These are phyloP conservation scores for Spongilla lacustris DNA, from an alignment of 37 sponge, comb jelly and placozoan species.

Conservation along the genomic window DNA sequence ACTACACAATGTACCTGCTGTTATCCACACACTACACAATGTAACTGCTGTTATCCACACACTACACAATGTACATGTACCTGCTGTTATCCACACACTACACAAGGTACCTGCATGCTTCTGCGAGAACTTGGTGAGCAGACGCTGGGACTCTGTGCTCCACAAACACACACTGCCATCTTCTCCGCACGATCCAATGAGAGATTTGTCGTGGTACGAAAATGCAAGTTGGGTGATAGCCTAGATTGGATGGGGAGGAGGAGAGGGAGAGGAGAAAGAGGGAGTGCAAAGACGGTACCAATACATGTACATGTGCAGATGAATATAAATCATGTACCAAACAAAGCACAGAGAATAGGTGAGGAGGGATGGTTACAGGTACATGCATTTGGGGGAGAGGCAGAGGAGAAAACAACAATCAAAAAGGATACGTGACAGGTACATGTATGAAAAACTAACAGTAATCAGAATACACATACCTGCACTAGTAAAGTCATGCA, in stretches of 20 bases:
- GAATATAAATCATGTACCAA: too few species aligned
- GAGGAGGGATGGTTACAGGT: too few species aligned
- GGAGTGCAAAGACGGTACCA: not conserved
- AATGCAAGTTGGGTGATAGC: constrained; percentile 33
- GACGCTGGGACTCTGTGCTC: constrained; percentile 80
- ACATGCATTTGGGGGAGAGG: too few species aligned
- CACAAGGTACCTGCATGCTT: constrained; percentile 33
- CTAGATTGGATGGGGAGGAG: not conserved
- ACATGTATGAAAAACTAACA: too few species aligned
- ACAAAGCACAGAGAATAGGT: too few species aligned
- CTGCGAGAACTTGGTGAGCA: constrained; percentile 50
- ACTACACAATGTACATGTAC: not conserved
- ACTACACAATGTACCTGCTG: constrained; percentile 10
- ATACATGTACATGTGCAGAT: too few species aligned
- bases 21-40: too few species aligned
- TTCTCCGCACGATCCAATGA: constrained; percentile 51
- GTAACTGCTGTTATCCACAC: not conserved
- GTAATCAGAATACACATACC: too few species aligned
- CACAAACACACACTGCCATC: constrained; percentile 70
- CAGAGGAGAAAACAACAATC: too few species aligned
- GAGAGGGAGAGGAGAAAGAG: not conserved
- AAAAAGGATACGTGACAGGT: too few species aligned
- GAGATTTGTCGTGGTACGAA: constrained; percentile 58
- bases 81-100: not conserved
- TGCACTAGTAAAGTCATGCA: too few species aligned